phyloP scores from a whole-genome alignment of 2,888 invertebrate species.

The Agrochola lychnidis region DNA sequence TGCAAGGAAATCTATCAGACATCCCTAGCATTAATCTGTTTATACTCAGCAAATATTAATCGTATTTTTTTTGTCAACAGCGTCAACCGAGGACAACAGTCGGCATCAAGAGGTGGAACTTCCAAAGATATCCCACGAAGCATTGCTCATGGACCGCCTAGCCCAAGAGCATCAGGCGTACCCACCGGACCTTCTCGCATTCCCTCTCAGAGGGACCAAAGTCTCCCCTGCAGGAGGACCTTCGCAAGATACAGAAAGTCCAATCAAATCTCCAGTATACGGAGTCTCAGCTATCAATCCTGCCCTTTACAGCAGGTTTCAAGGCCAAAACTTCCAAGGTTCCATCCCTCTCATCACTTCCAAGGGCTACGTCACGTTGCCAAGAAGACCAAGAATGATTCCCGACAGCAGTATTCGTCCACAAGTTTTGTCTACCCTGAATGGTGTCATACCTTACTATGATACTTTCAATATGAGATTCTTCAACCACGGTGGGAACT shows the following conservation, averaged over 20 bases:
- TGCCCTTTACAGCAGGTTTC: conserved; percentile 85
- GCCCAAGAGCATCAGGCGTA: conserved; percentile 91
- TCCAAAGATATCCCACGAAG: conserved; percentile 88
- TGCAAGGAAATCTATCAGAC: not conserved
- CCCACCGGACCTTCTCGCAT: conserved; percentile 95
- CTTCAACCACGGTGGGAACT: conserved; percentile 95
- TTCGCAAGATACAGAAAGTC: conserved; percentile 76
- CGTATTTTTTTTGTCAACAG: conserved; percentile 78
- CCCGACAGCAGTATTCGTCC: conserved; percentile 85
- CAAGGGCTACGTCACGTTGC: conserved; percentile 96
- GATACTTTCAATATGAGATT: conserved; percentile 95
- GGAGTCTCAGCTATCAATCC: conserved; percentile 79
- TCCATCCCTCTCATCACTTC: conserved; percentile 91
- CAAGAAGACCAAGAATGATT: conserved; percentile 94
- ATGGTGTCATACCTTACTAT: conserved; percentile 91
- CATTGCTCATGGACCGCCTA: conserved; percentile 84
- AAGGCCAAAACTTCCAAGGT: conserved; percentile 91
- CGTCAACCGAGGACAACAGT: conserved; percentile 91
- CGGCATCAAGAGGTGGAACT: conserved; percentile 91
- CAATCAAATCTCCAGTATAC: conserved; percentile 84
- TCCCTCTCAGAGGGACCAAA: conserved; percentile 91
- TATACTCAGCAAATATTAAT: not conserved
- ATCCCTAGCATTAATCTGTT: not conserved
- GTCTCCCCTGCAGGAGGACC: conserved; percentile 88
- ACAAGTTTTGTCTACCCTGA: conserved; percentile 83